These are phyloP conservation scores for Rhincodon typus DNA, from an alignment of 2,797 vertebrate genomes.

Conservation along the genomic window DNA sequence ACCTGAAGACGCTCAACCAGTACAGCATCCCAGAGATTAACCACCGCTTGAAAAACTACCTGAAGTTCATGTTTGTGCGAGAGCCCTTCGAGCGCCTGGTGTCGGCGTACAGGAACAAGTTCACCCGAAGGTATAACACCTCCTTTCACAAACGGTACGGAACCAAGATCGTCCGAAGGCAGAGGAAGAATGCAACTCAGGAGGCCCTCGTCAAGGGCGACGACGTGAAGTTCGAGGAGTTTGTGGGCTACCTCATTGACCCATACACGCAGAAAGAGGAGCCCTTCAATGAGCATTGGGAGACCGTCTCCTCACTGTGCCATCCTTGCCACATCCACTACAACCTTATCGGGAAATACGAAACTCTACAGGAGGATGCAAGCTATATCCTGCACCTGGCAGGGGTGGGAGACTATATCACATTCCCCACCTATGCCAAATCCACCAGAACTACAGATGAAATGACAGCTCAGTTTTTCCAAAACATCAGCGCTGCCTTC, in stretches of 20 bases:
- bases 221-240: constrained; percentile 88
- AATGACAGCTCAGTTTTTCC: constrained; percentile 96
- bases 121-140: constrained; percentile 95
- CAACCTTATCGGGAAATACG: constrained; percentile 93
- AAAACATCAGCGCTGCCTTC: constrained; percentile 86
- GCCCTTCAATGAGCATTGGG: constrained; percentile 96
- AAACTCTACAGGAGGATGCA: constrained; percentile 88
- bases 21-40: constrained; percentile 96
- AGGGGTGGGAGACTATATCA: constrained; percentile 71
- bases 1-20: constrained; percentile 92
- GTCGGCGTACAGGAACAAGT: constrained; percentile 96
- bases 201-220: constrained; percentile 79
- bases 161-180: constrained; percentile 86
- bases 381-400: constrained; percentile 81
- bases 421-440: constrained; percentile 89
- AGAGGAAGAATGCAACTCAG: constrained; percentile 86
- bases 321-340: constrained; percentile 97
- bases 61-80: constrained; percentile 95
- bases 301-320: constrained; percentile 88
- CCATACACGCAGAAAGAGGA: constrained; percentile 84
- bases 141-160: constrained; percentile 96
- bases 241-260: constrained; percentile 84
- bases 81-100: constrained; percentile 95
- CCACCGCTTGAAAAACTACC: constrained; percentile 93
- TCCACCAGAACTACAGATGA: constrained; percentile 95